Conservation (phyloP, 2,888 invertebrate genomes). For the Uloborus plumipes region DNA sequence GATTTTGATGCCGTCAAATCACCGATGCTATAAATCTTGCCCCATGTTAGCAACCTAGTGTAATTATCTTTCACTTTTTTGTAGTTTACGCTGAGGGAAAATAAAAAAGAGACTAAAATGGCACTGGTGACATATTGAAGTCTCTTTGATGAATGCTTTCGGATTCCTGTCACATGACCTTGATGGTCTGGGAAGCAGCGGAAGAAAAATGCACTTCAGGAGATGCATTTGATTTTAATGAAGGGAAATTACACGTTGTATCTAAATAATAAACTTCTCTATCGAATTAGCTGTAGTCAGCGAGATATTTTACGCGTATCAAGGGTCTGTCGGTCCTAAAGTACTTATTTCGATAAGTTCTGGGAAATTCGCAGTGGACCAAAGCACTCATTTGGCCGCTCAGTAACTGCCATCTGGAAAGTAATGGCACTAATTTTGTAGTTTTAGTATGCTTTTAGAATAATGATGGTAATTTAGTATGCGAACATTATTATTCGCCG, state of each 20-base stretch:
- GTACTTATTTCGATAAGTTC: not conserved
- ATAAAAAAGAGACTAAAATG: not conserved
- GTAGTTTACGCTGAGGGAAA: not conserved
- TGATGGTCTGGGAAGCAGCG: not conserved
- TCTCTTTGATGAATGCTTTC: slow-evolving; percentile 10
- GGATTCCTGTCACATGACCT: slow-evolving; percentile 12
- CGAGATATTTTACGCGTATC: not conserved
- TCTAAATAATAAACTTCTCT: slow-evolving; percentile 7
- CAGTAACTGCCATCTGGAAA: slow-evolving; percentile 1
- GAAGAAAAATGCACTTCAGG: slow-evolving; percentile 9
- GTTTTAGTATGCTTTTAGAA: too few relatives aligned
- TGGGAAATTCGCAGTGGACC: slow-evolving; percentile 22
- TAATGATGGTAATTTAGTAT: too few relatives aligned
- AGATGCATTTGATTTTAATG: slow-evolving; percentile 29
- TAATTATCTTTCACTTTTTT: slow-evolving; percentile 28
- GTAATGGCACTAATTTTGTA: slow-evolving; percentile 1
- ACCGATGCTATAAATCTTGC: slow-evolving; percentile 33
- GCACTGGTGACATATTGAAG: slow-evolving; percentile 15
- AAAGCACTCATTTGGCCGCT: slow-evolving; percentile 7
- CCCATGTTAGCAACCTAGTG: not conserved
- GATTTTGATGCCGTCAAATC: slow-evolving; percentile 35
- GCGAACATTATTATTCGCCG: too few relatives aligned
- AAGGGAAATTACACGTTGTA: slow-evolving; percentile 13
- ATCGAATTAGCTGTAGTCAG: slow-evolving; percentile 8
- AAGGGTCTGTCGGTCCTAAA: not conserved